Conservation (phyloP, 2,113 vertebrate genomes). For the Caranx melampygus region DNA sequence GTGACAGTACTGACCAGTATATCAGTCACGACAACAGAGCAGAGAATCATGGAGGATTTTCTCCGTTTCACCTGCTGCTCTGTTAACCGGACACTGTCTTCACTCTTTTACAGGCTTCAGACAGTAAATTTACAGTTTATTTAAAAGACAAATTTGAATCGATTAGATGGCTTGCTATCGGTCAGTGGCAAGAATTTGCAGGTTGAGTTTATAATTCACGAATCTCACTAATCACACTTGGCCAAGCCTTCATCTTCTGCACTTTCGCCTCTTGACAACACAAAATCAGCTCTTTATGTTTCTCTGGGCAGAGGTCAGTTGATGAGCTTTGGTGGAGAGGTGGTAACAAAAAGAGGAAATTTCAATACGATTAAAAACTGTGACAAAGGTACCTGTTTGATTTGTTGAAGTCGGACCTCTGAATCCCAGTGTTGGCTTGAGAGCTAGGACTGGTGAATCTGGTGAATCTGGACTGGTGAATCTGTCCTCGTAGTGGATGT, state of each 20-base stretch:
- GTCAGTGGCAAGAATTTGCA: not conserved
- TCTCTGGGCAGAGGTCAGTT: no score
- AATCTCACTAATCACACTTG: no score
- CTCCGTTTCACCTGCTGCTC: not conserved
- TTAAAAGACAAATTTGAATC: no score
- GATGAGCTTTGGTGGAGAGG: no score
- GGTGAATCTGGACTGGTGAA: not conserved
- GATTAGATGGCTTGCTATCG: not conserved
- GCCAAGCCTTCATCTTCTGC: no score
- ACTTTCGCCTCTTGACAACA: no score
- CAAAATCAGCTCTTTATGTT: no score
- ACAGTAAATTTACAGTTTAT: no score
- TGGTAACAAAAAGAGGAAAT: not conserved
- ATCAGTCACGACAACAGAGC: not conserved
- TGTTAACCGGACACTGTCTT: not conserved
- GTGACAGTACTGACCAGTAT: not conserved
- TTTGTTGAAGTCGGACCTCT: not conserved
- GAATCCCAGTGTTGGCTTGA: not conserved
- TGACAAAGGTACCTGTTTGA: not conserved
- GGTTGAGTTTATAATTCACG: no score
- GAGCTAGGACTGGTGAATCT: not conserved
- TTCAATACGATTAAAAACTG: not conserved
- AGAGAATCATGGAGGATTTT: not conserved
- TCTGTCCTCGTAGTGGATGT: not conserved
- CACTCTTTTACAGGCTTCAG: not conserved